Percentiles rank a stretch among this genome's conserved stretches.
These are phyloP conservation scores for Hestina assimilis DNA, from an alignment of 1,140 invertebrate species.

Conservation along the genomic window DNA sequence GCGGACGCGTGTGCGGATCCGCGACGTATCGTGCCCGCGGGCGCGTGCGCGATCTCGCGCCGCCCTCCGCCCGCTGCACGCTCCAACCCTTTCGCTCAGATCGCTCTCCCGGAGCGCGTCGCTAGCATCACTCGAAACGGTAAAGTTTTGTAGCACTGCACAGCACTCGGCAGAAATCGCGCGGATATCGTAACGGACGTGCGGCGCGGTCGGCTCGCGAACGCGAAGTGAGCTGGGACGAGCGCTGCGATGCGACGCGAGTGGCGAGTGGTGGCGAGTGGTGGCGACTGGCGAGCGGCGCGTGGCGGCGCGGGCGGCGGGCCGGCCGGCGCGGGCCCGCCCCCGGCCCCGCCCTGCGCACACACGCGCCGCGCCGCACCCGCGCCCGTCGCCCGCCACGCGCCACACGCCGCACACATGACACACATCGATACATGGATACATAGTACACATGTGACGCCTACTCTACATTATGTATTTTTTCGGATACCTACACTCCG, in stretches of 20 bases:
- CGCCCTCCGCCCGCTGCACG: constrained; percentile 58
- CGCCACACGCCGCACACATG: constrained; percentile 45
- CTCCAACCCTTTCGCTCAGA: constrained; percentile 67
- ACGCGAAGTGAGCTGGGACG: constrained; percentile 45
- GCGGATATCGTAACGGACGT: constrained; percentile 39
- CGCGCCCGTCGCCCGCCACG: constrained; percentile 36
- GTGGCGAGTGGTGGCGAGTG: constrained; percentile 41
- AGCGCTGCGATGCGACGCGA: constrained; percentile 43
- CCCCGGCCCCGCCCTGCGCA: constrained; percentile 53
- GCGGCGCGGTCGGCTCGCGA: constrained; percentile 47
- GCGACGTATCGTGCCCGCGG: constrained; percentile 43
- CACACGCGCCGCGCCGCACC: constrained; percentile 49
- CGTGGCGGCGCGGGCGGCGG: constrained; percentile 42
- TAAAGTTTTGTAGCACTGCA: constrained; percentile 53
- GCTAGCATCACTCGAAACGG: constrained; percentile 51
- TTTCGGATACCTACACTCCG: constrained; percentile 53
- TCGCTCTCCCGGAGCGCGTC: constrained; percentile 51
- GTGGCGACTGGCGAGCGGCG: constrained; percentile 36
- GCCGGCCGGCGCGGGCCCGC: constrained; percentile 43
- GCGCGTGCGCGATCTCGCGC: constrained; percentile 57
- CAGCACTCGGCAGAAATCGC: constrained; percentile 31
- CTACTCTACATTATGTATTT: constrained; percentile 64
- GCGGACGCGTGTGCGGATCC: constrained; percentile 51
- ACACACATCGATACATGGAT: constrained; percentile 42
- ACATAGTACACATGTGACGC: constrained; percentile 72